These are phyloP conservation scores for Actenoides lindsayi DNA, from an alignment of 2,113 vertebrate genomes.

Conservation along the genomic window DNA sequence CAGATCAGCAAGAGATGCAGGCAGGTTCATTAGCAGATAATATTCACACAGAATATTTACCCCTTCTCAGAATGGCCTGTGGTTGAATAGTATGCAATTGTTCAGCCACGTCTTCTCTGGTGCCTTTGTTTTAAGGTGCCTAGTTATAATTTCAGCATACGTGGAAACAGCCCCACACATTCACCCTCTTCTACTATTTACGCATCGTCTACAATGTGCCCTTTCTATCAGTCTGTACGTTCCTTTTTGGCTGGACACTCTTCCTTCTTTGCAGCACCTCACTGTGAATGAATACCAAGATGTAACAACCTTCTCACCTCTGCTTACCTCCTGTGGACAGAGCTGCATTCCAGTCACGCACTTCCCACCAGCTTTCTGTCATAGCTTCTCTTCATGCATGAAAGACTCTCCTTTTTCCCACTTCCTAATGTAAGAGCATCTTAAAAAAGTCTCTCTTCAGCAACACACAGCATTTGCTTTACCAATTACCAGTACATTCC, in stretches of 20 bases:
- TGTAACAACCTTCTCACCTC: neutral
- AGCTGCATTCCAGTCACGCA: slow-evolving; percentile 9
- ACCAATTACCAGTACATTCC: neutral
- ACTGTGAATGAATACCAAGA: neutral
- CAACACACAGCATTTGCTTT: neutral
- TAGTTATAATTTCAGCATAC: rapidly evolving
- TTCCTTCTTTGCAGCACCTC: neutral
- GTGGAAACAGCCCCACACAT: neutral
- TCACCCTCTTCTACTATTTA: neutral
- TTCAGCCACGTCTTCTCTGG: neutral
- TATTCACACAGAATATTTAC: neutral
- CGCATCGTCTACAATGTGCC: neutral
- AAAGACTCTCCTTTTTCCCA: slow-evolving; percentile 18
- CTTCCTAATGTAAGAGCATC: neutral
- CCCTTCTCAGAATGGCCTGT: neutral
- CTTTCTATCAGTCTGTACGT: neutral
- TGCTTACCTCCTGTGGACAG: neutral
- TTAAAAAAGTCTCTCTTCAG: neutral
- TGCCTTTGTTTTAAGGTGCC: neutral
- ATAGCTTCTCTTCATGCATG: slow-evolving; percentile 21
- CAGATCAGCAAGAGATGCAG: neutral
- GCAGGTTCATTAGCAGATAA: slow-evolving; percentile 4
- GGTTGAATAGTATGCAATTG: neutral
- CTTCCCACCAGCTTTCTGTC: neutral
- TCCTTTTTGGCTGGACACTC: neutral